phyloP scores from a whole-genome alignment of 2,888 invertebrate genomes.

The Artemia sinica region DNA sequence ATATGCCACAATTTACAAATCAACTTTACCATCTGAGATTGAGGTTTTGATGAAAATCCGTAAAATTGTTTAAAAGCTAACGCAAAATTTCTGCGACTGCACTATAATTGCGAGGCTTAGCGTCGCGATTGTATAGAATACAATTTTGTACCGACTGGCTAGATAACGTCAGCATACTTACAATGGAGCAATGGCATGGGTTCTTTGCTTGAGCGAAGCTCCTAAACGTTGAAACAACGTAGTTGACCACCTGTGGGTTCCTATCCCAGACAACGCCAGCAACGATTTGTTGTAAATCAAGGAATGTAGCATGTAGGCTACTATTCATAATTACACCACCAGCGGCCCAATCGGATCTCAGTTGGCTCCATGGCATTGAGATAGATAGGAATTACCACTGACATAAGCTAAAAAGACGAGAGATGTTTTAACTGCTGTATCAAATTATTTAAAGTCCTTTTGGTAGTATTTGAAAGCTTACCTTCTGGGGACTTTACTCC shows the following conservation, averaged over 20 bases:
- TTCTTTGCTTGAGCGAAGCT: conserved; percentile 20
- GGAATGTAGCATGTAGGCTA: conserved; percentile 20
- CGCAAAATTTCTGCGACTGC: background rate
- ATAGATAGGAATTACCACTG: conserved; percentile 19
- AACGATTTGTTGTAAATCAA: conserved; percentile 21
- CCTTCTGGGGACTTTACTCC: no score
- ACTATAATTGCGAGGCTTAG: background rate
- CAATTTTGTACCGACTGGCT: background rate
- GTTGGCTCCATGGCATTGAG: conserved; percentile 21
- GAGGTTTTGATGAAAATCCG: no score
- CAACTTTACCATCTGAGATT: no score
- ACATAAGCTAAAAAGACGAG: conserved; percentile 14
- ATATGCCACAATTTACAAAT: no score
- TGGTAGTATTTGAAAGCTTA: no score
- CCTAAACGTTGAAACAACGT: conserved; percentile 20
- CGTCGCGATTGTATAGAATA: background rate
- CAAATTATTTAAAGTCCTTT: no score
- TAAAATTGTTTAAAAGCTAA: no score
- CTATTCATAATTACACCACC: conserved; percentile 17
- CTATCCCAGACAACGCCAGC: conserved; percentile 21
- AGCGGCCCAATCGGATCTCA: conserved; percentile 22
- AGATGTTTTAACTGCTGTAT: background rate
- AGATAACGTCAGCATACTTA: conserved; percentile 6
- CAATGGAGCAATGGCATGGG: conserved; percentile 21
- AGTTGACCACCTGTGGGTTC: conserved; percentile 21